Conservation (phyloP, 2,113 vertebrate genomes). For the Toxotes chatareus region DNA sequence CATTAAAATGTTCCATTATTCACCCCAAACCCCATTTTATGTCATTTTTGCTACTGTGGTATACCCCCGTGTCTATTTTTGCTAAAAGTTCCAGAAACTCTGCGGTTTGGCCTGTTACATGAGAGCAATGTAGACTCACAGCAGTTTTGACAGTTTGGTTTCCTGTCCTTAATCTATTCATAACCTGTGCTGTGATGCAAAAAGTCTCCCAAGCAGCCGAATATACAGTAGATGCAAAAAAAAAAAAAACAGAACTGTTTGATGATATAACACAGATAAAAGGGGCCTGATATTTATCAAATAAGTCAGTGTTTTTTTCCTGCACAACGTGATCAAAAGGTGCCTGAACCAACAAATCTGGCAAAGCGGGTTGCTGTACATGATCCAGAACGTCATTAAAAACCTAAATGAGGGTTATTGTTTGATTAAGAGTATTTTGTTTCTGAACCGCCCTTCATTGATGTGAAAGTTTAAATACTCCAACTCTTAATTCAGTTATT, state of each 20-base stretch:
- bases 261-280: constrained; percentile 1
- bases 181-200: background rate
- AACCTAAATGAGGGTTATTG: constrained; percentile 1
- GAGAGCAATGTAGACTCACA: constrained; percentile 9
- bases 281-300: background rate
- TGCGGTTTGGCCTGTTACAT: constrained; percentile 48
- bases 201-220: background rate
- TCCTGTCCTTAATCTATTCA: constrained; percentile 37
- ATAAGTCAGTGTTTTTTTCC: background rate
- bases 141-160: constrained; percentile 35
- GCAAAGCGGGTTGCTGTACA: constrained; percentile 14
- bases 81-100: background rate
- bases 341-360: constrained; percentile 7
- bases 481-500: constrained; percentile 27
- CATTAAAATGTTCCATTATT: constrained; percentile 26
- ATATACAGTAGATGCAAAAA: background rate
- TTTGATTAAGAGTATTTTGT: constrained; percentile 34
- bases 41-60: background rate
- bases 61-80: background rate
- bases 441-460: constrained; percentile 13
- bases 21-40: background rate
- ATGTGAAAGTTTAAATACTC: constrained; percentile 33
- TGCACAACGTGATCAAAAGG: background rate
- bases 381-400: constrained; percentile 32
- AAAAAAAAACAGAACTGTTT: background rate